Base-by-base conservation (phyloP, 1,140 invertebrate genomes). In the Drosophila suzukii region DNA sequence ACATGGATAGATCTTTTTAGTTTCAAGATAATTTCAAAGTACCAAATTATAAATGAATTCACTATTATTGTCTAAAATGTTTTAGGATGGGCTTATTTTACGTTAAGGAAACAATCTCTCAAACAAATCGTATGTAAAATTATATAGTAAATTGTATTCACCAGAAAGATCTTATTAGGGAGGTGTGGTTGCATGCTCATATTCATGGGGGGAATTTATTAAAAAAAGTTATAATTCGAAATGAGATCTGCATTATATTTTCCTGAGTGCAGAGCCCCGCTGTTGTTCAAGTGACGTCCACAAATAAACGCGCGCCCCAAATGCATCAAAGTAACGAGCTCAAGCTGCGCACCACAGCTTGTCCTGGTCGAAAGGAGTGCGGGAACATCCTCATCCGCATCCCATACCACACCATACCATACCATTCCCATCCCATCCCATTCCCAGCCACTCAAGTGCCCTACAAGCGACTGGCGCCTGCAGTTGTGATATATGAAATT, bases 271-370 rank as follows among this genome's bases (percentile, higher is more conserved):
- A 67, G 62, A 75, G 59, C 61, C 86, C 86, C 70, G 86, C 86
- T 90, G 86, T 68, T 80, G 81, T 32, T 36, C 46, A 66, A 75
- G 79, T 72, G 62, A 65, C 75, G 65, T 89, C 77, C 75, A 84
- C 89, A 91, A 91, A 91, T 91, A 83, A 91, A 90, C 84, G 61
- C 80, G 71, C 71, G 68, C 62, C 78, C 75, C 81, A 75, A 90
- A 91, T 91, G 85, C 90, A 91, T 91, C 90, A 91, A 80, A 91
- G 81, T 85, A 90, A 88, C 85, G 80, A 84, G 75, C 90, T 90
- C 90, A 86, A 88, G 90, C 90, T 91, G 90, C 75, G 86, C 67
- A 68, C 63, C 78, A 66, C 85, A 89, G 81, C 61, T 54, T 46
- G 74, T 72, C 49, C 63, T 47, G 50, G 44, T 43, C 73, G 36